A percentile compares a stretch with the other conserved stretches of the same genome.
Evolutionary conservation across 1,140 invertebrate genomes (phyloP).

Genomic region (Caerostris darwini): DNA sequence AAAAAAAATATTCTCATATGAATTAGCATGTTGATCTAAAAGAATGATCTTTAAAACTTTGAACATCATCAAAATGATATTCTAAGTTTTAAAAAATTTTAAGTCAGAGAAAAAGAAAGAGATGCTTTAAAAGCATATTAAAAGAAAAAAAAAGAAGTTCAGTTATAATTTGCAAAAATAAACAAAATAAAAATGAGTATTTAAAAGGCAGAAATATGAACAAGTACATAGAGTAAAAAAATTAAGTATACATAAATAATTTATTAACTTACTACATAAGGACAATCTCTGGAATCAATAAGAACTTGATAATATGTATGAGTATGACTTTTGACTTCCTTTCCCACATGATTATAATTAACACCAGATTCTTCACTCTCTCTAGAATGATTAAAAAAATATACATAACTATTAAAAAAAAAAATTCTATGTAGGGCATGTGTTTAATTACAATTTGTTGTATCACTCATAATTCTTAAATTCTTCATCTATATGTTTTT

Average conservation of each 20-base stretch:
- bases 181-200: neutral
- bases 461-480: too few relatives aligned
- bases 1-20: too few relatives aligned
- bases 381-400: conserved; percentile 17
- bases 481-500: too few relatives aligned
- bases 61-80: too few relatives aligned
- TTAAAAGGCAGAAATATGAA: neutral
- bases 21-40: too few relatives aligned
- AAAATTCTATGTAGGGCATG: neutral
- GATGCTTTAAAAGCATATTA: too few relatives aligned
- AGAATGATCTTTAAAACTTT: too few relatives aligned
- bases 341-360: conserved; percentile 86
- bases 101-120: too few relatives aligned
- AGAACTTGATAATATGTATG: conserved; percentile 98
- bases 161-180: neutral
- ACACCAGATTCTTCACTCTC: conserved; percentile 81
- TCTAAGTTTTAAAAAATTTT: too few relatives aligned
- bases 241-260: too few relatives aligned
- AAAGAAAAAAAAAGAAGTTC: too few relatives aligned
- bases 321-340: conserved; percentile 93
- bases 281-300: conserved; percentile 97
- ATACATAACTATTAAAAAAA: neutral
- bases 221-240: neutral
- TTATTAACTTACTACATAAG: conserved; percentile 91
- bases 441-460: neutral